phyloP scores from a whole-genome alignment of 2,888 invertebrate genomes.

The Sphaerophoria taeniata region DNA sequence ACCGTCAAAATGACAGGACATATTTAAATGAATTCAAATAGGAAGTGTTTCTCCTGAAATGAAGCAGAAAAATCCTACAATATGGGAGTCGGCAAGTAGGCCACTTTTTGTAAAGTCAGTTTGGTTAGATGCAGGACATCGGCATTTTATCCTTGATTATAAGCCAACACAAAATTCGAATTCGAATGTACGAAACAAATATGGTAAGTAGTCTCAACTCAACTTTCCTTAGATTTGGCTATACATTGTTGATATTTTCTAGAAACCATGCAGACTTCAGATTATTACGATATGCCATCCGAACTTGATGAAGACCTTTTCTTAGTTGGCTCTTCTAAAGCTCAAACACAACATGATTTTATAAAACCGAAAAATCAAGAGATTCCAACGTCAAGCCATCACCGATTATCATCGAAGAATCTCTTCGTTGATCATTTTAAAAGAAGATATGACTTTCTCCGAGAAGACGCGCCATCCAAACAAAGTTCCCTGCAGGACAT shows the following conservation, averaged over 20 bases:
- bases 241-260: background rate
- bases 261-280: constrained; percentile 59
- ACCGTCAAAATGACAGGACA: constrained; percentile 48
- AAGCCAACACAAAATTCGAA: constrained; percentile 77
- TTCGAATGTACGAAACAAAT: constrained; percentile 48
- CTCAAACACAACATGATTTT: constrained; percentile 44
- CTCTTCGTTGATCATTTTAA: constrained; percentile 72
- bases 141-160: constrained; percentile 81
- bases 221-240: background rate
- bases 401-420: constrained; percentile 62
- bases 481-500: constrained; percentile 80
- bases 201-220: constrained; percentile 31
- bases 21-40: constrained; percentile 19
- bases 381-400: constrained; percentile 44
- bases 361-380: background rate
- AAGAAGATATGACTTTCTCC: constrained; percentile 70
- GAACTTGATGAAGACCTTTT: constrained; percentile 54
- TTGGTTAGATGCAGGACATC: constrained; percentile 85
- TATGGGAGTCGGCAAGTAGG: constrained; percentile 86
- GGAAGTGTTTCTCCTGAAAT: constrained; percentile 78
- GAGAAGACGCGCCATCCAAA: constrained; percentile 76
- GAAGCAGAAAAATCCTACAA: constrained; percentile 80
- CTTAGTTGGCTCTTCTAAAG: constrained; percentile 75
- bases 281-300: constrained; percentile 51
- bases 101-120: constrained; percentile 86